These are phyloP conservation scores for Blennius ocellaris DNA, from an alignment of 2,113 vertebrate species.

Conservation along the genomic window DNA sequence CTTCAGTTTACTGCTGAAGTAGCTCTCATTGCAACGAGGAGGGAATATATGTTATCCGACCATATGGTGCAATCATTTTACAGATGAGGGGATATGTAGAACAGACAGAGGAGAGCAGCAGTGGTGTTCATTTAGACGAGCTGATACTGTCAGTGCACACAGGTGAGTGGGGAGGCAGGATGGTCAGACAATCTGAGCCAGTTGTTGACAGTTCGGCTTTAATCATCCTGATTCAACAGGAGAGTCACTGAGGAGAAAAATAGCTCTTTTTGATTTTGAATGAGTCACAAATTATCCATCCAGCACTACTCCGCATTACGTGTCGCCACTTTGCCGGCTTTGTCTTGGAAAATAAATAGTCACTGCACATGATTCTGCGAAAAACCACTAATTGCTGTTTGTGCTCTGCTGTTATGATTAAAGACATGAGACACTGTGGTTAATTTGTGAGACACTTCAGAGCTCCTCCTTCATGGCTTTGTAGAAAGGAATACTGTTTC, in stretches of 20 bases:
- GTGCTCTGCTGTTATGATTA: background rate
- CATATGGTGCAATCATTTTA: too few relatives aligned
- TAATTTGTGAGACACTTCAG: background rate
- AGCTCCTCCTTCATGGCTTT: background rate
- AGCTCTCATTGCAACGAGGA: too few relatives aligned
- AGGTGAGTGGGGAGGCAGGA: background rate
- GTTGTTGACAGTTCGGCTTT: background rate
- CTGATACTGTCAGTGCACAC: background rate
- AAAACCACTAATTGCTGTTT: background rate
- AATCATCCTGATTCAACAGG: background rate
- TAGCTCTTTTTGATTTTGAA: too few relatives aligned
- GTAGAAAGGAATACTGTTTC: background rate
- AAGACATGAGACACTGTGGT: background rate
- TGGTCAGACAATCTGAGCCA: background rate
- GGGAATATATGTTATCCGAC: too few relatives aligned
- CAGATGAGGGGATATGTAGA: too few relatives aligned
- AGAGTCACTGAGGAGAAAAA: background rate
- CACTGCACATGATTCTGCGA: background rate
- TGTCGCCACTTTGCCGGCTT: background rate
- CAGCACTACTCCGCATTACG: background rate
- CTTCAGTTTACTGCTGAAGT: too few relatives aligned
- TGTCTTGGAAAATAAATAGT: too few relatives aligned
- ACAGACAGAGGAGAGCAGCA: too few relatives aligned
- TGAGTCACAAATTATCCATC: background rate
- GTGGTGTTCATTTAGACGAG: background rate